Percentiles rank a stretch among this genome's conserved stretches.
Conservation (phyloP, 2,797 vertebrate genomes). For the Mormyrus hasselquistii region DNA sequence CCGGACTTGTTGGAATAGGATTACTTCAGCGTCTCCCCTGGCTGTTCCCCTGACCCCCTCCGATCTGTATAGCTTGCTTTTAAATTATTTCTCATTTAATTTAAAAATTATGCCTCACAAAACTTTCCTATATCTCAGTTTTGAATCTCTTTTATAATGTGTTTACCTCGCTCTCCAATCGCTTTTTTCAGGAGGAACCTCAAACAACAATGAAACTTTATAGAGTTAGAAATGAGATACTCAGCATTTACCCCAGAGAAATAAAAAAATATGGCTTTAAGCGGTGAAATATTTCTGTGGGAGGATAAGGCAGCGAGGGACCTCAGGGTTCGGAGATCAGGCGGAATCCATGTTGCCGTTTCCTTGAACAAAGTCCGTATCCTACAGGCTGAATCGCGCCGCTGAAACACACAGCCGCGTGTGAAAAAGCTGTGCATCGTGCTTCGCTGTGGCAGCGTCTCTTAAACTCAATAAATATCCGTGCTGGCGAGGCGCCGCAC, state of each 20-base stretch:
- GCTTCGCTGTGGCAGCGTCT: background rate
- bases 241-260: background rate
- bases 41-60: background rate
- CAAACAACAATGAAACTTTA: conserved; percentile 4
- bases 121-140: background rate
- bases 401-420: background rate
- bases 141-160: conserved; percentile 7
- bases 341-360: background rate
- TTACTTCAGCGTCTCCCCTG: background rate
- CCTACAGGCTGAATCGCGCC: background rate
- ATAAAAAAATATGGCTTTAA: conserved; percentile 10
- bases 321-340: background rate
- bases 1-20: background rate
- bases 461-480: background rate
- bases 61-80: background rate
- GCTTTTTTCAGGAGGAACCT: background rate
- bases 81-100: conserved; percentile 1
- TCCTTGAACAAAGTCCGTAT: background rate
- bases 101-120: background rate
- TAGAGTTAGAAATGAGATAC: background rate
- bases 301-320: background rate
- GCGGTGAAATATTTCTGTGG: background rate
- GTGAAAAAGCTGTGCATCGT: background rate
- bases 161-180: background rate
- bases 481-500: background rate